Evolutionary conservation across 1,140 invertebrate species (phyloP), one percentile per base, ranked within the genome.

Genomic region (Euura lappo): DNA sequence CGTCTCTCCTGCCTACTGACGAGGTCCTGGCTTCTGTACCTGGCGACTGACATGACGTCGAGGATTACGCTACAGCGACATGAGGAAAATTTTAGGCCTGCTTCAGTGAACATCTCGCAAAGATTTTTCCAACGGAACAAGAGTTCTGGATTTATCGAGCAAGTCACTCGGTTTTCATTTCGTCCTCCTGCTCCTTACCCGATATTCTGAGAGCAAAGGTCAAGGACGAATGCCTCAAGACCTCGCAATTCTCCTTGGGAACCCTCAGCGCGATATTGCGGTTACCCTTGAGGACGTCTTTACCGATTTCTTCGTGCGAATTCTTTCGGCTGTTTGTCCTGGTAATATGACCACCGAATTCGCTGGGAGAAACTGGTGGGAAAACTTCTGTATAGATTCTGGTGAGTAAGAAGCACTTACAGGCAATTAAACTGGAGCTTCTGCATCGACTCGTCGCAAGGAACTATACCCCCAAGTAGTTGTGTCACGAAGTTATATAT

Each of bases 131-230:
- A 6, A 3, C 8, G 13, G 51, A 60, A 60, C 51, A 28, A 28
- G 51, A 60, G 13, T 60, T 60, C 51, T 3, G 10, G 3, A 60
- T 60, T 60, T 60, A 60, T 60, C 51, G 51, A 60, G 51, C 13
- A 60, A 60, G 51, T n/a, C 51, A 60, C 51, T 60, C 51, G 51
- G 6, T 60, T 60, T 60, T 60, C 51, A 60, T 60, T 60, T 60
- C 51, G 6, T 60, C 51, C 51, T 60, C 51, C 13, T 60, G 10
- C 13, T n/a, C 3, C 51, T 60, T n/a, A n/a, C 8, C 13, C 51
- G 51, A 6, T n/a, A 8, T 60, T n/a, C 51, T 6, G 6, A 60
- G 51, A 60, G 51, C 51, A 60, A 60, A 60, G 51, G 51, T 60
- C 51, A 60, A 60, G 51, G 51, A 60, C 13, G 51, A n/a, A 60